Base-by-base conservation (phyloP, 2,888 invertebrate genomes). In the Aplocera efformata region DNA sequence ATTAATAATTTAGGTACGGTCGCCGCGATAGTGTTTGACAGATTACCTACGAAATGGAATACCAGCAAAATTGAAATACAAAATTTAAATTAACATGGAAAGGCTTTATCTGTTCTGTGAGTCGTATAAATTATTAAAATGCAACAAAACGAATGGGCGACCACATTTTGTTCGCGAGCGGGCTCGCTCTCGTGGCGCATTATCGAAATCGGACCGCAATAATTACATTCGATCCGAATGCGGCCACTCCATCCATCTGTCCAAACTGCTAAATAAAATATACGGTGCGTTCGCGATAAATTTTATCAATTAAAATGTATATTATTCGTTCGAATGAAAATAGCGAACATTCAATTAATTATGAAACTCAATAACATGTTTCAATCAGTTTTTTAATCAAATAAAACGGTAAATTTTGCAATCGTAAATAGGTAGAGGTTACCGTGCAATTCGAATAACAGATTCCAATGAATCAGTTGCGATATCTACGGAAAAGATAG, bases 141-240 rank as follows among this genome's bases (percentile, higher is more conserved):
- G 71, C 76, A 81, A 77, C 74, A 76, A 74, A 80, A 75, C 77
- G 78, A 80, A 70, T 67, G 68, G 58, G 60, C 69, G 72, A 80
- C 79, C 82, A 69, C 80, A 83, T 80, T 83, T 75, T 59, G 77
- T 69, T 65, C 75, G 69, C 68, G 64, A 58, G 56, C 76, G 72
- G 74, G 77, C 80, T 76, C 79, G 76, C 71, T 60, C 79, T 74
- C 78, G 75, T 72, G 60, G 72, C 74, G 74, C 78, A 84, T 84
- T 84, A 85, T 85, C 84, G 82, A 75, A 83, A 83, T 78, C 83
- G 78, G 71, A 79, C 84, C 81, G 75, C 84, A 80, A 75, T 84
- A 84, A 86, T 86, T 85, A 86, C 85, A 85, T 81, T 79, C 78
- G 75, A 71, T 69, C 71, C 70, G 80, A 79, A 79, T 67, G 76